Evolutionary conservation across 2,888 invertebrate genomes (phyloP).

Genomic region (Cartodere bifasciata): DNA sequence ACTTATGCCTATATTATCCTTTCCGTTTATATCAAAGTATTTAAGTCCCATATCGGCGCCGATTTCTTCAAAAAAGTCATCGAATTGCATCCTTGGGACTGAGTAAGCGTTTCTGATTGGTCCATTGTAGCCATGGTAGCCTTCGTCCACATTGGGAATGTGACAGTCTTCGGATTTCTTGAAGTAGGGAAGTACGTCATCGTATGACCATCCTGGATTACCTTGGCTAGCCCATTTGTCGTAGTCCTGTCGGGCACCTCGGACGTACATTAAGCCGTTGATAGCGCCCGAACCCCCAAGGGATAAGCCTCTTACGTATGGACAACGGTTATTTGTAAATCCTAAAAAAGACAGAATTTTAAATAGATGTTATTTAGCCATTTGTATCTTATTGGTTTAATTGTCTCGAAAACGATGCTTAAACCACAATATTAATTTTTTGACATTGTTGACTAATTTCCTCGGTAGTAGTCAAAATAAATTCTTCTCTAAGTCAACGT

Average conservation of each 20-base stretch:
- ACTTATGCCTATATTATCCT: conserved; percentile 44
- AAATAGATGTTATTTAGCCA: too few species aligned
- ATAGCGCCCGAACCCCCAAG: conserved; percentile 70
- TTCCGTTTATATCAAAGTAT: conserved; percentile 65
- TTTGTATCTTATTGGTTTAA: too few species aligned
- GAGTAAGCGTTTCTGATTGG: conserved; percentile 62
- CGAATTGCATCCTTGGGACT: conserved; percentile 49
- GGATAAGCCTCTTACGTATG: conserved; percentile 73
- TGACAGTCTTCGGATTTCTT: conserved; percentile 73
- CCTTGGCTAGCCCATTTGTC: conserved; percentile 67
- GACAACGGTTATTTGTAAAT: conserved; percentile 64
- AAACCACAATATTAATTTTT: too few species aligned
- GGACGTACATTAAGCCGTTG: conserved; percentile 74
- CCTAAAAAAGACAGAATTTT: too few species aligned
- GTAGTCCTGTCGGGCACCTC: conserved; percentile 66
- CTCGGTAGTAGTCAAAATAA: too few species aligned
- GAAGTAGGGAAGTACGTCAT: conserved; percentile 69
- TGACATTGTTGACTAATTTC: too few species aligned
- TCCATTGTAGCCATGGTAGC: conserved; percentile 56
- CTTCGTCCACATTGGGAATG: conserved; percentile 45
- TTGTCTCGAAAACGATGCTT: too few species aligned
- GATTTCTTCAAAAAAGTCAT: conserved; percentile 54
- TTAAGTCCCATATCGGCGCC: conserved; percentile 65
- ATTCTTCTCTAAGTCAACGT: too few species aligned
- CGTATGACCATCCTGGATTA: conserved; percentile 78